A percentile compares a stretch with the other conserved stretches of the same genome.
Conservation (phyloP, 2,888 invertebrate genomes). For the Xestia xanthographa region DNA sequence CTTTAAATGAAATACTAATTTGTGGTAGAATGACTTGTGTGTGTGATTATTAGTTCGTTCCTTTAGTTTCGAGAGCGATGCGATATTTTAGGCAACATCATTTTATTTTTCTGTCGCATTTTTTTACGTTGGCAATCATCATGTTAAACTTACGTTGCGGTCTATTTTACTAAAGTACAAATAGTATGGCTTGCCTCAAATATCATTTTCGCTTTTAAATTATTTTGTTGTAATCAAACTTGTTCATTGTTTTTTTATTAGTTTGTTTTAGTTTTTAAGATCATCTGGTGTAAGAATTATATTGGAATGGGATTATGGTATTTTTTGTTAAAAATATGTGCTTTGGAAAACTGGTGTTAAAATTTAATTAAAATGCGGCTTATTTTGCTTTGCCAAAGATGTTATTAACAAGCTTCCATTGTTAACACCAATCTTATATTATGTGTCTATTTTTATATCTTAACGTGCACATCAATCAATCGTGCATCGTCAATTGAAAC, state of each 20-base stretch:
- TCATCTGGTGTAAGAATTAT: constrained; percentile 63
- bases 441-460: constrained; percentile 24
- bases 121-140: constrained; percentile 28
- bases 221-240: constrained; percentile 71
- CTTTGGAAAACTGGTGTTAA: constrained; percentile 46
- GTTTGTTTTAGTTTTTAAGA: constrained; percentile 64
- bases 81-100: constrained; percentile 67
- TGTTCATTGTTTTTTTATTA: constrained; percentile 72
- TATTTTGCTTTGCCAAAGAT: constrained; percentile 58
- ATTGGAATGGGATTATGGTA: constrained; percentile 66
- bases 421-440: constrained; percentile 24
- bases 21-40: constrained; percentile 69
- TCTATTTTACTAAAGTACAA: constrained; percentile 61
- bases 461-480: too few species aligned
- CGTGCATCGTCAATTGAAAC: constrained; percentile 25
- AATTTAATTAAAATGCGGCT: constrained; percentile 33
- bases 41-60: constrained; percentile 66
- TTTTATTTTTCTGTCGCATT: constrained; percentile 26
- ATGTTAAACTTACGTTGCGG: constrained; percentile 27
- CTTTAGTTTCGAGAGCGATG: constrained; percentile 62
- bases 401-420: constrained; percentile 27
- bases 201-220: constrained; percentile 67
- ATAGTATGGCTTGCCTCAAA: constrained; percentile 64
- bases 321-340: constrained; percentile 57
- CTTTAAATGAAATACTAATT: constrained; percentile 62